Evolutionary conservation across 2,113 vertebrate genomes (phyloP), one percentile per base, ranked within the genome.

Genomic region (Melanerpes aurifrons): DNA sequence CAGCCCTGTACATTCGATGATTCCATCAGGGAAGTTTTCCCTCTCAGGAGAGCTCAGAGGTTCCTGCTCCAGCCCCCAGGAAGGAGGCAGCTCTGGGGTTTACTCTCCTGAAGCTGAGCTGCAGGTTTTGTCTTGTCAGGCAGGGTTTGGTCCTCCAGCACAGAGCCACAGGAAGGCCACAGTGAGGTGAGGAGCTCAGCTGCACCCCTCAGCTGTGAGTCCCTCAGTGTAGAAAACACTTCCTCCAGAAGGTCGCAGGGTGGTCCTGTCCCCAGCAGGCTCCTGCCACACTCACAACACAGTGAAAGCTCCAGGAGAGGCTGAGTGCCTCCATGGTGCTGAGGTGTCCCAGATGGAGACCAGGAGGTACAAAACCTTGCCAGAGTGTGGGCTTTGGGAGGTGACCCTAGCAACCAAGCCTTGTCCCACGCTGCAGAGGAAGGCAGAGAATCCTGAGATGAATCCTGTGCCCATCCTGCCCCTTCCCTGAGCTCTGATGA

Each of bases 241-340:
- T 37, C 45, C 62, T 24, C 31, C 61, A 78, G 32, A 50, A 68
- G 81, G 50, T 37, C 16, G 21, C 50, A 32, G 67, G 26, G 62
- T 4, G n/a, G 25, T 54, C 37, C 50, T 79, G 79, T 24, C 47
- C 75, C 63, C 64, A 57, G 13, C 3, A 1, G 0, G 0, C 40
- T 31, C 47, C 48, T 71, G 84, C 18, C 54, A 57, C 5, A 2
- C 4, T 4, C 71, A 72, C 43, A 66, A 2, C 15, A 15, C 9
- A 2, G 16, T 62, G 19, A 28, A 32, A 76, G 53, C 45, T 72
- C 45, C 77, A 43, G 21, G 21, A 54, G 20, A 20, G 10, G 53
- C 32, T 1, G 2, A n/a, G 14, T 24, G 15, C 5, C 54, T 72
- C 45, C 4, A 1, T 1, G 5, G 19, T 6, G 40, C 28, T 58